These are phyloP conservation scores for Halocynthia aurantium DNA, from an alignment of 23 tunicate species.

Conservation along the genomic window DNA sequence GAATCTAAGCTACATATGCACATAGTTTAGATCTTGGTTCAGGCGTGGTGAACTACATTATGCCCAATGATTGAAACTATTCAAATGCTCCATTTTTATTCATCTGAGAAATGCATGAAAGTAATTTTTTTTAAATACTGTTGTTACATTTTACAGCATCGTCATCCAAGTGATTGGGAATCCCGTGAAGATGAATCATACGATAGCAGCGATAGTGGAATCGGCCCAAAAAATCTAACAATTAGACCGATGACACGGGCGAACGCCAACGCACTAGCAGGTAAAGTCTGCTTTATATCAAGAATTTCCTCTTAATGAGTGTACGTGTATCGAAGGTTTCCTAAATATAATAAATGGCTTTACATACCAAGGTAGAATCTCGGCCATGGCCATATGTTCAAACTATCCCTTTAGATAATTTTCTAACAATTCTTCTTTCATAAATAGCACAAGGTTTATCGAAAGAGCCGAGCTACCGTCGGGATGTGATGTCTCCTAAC, in stretches of 20 bases:
- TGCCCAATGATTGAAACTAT: no score
- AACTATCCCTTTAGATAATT: no score
- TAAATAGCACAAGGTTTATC: background rate
- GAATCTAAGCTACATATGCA: no score
- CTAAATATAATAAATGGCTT: no score
- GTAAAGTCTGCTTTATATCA: background rate
- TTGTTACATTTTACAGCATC: background rate
- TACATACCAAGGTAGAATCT: no score
- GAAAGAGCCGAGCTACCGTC: conserved; percentile 9
- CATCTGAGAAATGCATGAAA: background rate
- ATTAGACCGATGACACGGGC: conserved; percentile 87
- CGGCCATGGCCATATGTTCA: no score
- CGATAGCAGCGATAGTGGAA: conserved; percentile 96
- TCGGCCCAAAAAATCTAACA: conserved; percentile 85
- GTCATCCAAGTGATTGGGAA: conserved; percentile 39
- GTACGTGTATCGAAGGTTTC: no score
- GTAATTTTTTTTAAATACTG: background rate
- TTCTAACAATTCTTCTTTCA: background rate
- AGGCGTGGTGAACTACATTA: no score
- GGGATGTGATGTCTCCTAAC: conserved; percentile 3
- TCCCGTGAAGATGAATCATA: conserved; percentile 54
- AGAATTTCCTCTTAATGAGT: no score
- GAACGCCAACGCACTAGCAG: conserved; percentile 22
- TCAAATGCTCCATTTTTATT: no score
- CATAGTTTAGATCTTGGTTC: no score